These are phyloP conservation scores for Anthonomus grandis DNA, from an alignment of 1,140 invertebrate species.

Conservation along the genomic window DNA sequence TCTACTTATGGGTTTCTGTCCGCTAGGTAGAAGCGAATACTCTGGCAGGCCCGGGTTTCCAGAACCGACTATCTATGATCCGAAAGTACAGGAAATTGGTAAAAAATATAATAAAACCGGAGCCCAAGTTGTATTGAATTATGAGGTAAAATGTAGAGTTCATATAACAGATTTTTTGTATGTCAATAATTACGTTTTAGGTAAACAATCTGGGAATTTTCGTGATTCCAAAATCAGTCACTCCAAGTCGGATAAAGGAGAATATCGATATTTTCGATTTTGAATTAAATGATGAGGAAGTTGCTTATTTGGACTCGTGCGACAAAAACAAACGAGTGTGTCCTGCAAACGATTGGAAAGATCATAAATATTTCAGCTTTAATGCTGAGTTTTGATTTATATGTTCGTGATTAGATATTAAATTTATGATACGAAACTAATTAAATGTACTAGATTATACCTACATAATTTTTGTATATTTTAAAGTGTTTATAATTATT, in stretches of 20 bases:
- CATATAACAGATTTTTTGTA: no score
- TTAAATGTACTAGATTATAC: no score
- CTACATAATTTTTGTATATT: no score
- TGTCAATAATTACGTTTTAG: slow-evolving; percentile 15
- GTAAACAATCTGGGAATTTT: slow-evolving; percentile 58
- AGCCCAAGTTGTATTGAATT: slow-evolving; percentile 66
- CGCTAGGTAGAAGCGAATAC: slow-evolving; percentile 56
- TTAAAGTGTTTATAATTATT: no score
- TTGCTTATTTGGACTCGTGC: slow-evolving; percentile 58
- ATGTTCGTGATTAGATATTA: no score
- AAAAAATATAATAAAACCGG: slow-evolving; percentile 66
- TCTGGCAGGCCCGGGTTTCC: slow-evolving; percentile 52
- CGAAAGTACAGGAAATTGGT: slow-evolving; percentile 57
- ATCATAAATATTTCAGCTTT: slow-evolving; percentile 56
- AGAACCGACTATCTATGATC: slow-evolving; percentile 55
- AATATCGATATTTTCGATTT: slow-evolving; percentile 81
- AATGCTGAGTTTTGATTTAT: slow-evolving; percentile 17
- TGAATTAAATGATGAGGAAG: slow-evolving; percentile 62
- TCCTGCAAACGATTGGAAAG: slow-evolving; percentile 45
- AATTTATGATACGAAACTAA: no score
- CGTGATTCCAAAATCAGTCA: slow-evolving; percentile 82
- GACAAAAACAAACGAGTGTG: slow-evolving; percentile 58
- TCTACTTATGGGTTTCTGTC: slow-evolving; percentile 59
- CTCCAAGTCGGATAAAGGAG: slow-evolving; percentile 66
- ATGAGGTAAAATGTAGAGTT: slow-evolving; percentile 63